These are phyloP conservation scores for Scaptomyza polygonia DNA, from an alignment of 2,888 invertebrate genomes.

Conservation along the genomic window DNA sequence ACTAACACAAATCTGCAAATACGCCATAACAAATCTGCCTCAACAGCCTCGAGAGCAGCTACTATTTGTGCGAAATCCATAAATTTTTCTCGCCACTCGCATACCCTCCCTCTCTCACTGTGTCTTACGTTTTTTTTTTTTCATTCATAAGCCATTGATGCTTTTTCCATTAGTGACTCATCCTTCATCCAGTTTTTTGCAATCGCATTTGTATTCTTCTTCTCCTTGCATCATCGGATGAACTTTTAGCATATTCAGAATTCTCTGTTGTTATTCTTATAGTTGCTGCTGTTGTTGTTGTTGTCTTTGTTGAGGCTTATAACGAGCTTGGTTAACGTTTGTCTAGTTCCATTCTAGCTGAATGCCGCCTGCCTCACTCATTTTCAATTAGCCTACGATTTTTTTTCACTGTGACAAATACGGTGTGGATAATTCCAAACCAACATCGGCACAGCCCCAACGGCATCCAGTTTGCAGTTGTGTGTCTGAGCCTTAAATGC, in stretches of 20 bases:
- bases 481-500: constrained; percentile 33
- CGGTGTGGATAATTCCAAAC: constrained; percentile 46
- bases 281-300: constrained; percentile 22
- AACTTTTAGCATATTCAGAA: constrained; percentile 20
- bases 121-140: constrained; percentile 3
- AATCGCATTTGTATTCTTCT: constrained; percentile 8
- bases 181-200: background rate
- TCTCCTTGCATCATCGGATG: constrained; percentile 8
- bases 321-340: constrained; percentile 25
- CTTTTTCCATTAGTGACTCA: constrained; percentile 72
- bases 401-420: constrained; percentile 47
- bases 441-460: constrained; percentile 4
- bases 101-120: constrained; percentile 6
- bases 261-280: constrained; percentile 19
- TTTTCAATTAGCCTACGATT: constrained; percentile 70
- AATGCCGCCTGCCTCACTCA: constrained; percentile 20
- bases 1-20: constrained; percentile 52
- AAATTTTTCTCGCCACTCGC: constrained; percentile 65
- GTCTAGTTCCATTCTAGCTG: constrained; percentile 37
- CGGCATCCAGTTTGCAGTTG: background rate
- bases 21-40: constrained; percentile 47
- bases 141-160: constrained; percentile 74
- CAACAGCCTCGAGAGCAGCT: background rate
- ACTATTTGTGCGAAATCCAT: constrained; percentile 57
- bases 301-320: constrained; percentile 41